A percentile compares a stretch with the other conserved stretches of the same genome.
phyloP scores from a whole-genome alignment of 2,797 vertebrate species.

The Anniella stebbinsi region DNA sequence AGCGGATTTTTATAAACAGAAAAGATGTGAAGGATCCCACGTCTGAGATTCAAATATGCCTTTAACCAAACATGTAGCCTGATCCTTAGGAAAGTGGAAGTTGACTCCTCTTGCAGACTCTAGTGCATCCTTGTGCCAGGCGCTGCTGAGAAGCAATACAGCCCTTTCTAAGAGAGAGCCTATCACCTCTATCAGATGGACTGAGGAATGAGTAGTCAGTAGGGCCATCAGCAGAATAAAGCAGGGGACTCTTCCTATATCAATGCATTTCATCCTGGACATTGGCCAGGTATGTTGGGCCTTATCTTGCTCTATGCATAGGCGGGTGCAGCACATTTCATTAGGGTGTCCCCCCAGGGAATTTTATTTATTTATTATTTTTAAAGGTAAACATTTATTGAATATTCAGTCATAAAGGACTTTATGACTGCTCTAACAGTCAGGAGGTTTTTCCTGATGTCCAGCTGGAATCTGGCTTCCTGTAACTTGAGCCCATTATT shows the following conservation, averaged over 20 bases:
- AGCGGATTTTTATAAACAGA: background rate
- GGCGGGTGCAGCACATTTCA: too few relatives aligned
- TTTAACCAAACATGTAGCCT: background rate
- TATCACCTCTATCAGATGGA: background rate
- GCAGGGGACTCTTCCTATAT: background rate
- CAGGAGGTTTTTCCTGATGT: too few relatives aligned
- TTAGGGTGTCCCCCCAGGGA: too few relatives aligned
- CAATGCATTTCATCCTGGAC: background rate
- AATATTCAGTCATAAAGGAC: too few relatives aligned
- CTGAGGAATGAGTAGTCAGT: background rate
- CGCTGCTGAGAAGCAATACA: background rate
- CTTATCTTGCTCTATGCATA: too few relatives aligned
- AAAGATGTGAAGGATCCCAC: background rate
- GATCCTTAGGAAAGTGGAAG: background rate
- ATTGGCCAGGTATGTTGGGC: background rate
- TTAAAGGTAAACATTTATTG: too few relatives aligned
- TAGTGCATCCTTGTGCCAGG: background rate
- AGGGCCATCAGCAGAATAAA: too few relatives aligned
- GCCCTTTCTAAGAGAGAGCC: too few relatives aligned
- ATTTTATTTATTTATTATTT: too few relatives aligned
- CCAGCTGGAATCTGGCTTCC: too few relatives aligned
- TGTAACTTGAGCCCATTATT: too few relatives aligned
- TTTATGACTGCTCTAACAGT: too few relatives aligned
- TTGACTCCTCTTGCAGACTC: background rate
- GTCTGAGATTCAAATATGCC: background rate